These are phyloP conservation scores for Grallaria varia DNA, from an alignment of 2,113 vertebrate species.

Conservation along the genomic window DNA sequence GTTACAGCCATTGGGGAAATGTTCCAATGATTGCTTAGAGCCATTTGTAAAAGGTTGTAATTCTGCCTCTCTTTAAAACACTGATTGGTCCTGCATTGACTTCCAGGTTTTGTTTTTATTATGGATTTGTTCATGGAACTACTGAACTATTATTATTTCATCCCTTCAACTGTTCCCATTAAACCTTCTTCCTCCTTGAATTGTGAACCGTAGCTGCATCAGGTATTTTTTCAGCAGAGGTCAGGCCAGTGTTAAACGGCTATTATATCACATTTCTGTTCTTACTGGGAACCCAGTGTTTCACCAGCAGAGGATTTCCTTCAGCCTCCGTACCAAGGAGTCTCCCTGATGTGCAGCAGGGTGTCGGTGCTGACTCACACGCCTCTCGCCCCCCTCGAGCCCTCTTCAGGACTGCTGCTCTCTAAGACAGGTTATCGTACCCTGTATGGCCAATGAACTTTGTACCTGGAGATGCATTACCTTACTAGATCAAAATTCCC, in stretches of 20 bases:
- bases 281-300: not conserved
- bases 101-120: not conserved
- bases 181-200: not conserved
- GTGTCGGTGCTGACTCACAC: accelerated
- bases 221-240: not conserved
- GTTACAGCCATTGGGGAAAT: not conserved
- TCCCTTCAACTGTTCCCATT: not conserved
- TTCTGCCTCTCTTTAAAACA: not conserved
- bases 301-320: not conserved
- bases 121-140: not conserved
- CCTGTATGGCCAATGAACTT: not conserved
- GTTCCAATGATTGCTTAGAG: not conserved
- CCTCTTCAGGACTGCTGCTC: not conserved
- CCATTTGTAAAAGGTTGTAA: not conserved
- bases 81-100: not conserved
- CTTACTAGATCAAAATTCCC: not conserved
- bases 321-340: accelerated
- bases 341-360: not conserved
- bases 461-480: not conserved
- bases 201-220: not conserved
- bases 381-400: not conserved
- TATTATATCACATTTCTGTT: not conserved
- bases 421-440: not conserved
- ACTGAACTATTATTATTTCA: not conserved
- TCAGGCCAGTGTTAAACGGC: not conserved